Evolutionary conservation across 2,113 vertebrate species (phyloP), one percentile per base, ranked within the genome.

Genomic region (Pitta sordida): DNA sequence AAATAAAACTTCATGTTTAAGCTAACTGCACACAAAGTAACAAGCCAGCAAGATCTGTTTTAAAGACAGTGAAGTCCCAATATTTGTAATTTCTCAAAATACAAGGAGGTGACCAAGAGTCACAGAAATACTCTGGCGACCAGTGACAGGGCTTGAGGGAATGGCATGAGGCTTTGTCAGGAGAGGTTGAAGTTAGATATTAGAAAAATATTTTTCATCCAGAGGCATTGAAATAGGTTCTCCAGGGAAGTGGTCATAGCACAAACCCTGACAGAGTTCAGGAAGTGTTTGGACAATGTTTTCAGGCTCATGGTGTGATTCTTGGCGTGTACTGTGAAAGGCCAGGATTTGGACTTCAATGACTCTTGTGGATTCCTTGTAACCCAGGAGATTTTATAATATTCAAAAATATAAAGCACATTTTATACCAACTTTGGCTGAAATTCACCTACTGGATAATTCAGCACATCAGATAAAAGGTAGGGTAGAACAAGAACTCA

Each of bases 51-150:
- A 52, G 27, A 8, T 23, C 11, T 23, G 1, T 17, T n/a, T 23
- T 53, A 5, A 52, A 52, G 27, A 29, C 51, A 52, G 10, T 30
- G 51, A 23, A 43, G 39, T 56, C 37, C 10, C 22, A 15, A 3
- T 30, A 37, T 11, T 34, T 2, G 0, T 51, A 79, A 56, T 68
- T n/a, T 7, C 6, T 53, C 0, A 1, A 55, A 53, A 26, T 10
- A 16, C 4, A 3, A 6, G 18, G 29, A 21, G 18, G 30, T 19
- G 30, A 55, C 6, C 18, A 55, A 18, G 17, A 32, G 51, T 52
- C 51, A 52, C 27, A 30, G 26, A 52, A 52, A 52, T 52, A 29
- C 51, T 27, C 14, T 52, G 51, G 51, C n/a, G n/a, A n/a, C n/a
- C n/a, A n/a, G n/a, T n/a, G n/a, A n/a, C n/a, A n/a, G n/a, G n/a